Conservation (phyloP, 2,113 vertebrate genomes). For the Turdus rufiventris region DNA sequence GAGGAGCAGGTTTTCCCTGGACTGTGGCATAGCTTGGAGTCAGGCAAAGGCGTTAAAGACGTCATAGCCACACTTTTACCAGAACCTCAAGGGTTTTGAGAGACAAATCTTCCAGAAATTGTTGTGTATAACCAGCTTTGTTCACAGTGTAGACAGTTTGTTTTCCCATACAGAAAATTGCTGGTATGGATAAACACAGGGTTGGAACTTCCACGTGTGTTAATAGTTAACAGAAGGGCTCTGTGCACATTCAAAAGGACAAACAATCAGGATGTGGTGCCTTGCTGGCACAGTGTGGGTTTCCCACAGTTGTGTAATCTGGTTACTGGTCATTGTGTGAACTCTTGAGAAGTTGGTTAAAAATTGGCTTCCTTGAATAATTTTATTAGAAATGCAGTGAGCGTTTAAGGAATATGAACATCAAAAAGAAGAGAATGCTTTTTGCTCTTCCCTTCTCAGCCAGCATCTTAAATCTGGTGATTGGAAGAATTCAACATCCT, state of each 20-base stretch:
- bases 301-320: slow-evolving; percentile 44
- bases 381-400: not conserved
- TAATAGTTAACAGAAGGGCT: slow-evolving; percentile 43
- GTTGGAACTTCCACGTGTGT: not conserved
- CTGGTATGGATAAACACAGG: not conserved
- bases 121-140: not conserved
- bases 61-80: not conserved
- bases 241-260: not conserved
- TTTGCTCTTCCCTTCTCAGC: not conserved
- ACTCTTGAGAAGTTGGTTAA: not conserved
- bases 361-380: not conserved
- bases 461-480: not conserved
- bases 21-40: not conserved
- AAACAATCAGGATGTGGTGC: slow-evolving; percentile 6
- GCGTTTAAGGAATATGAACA: not conserved
- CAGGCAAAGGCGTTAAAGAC: not conserved
- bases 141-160: not conserved
- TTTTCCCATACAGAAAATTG: not conserved
- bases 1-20: not conserved
- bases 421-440: not conserved
- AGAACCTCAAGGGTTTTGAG: not conserved
- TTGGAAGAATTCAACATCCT: not conserved
- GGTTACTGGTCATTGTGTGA: not conserved
- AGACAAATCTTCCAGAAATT: not conserved
- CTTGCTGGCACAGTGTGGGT: not conserved